Percentiles rank a stretch among this genome's conserved stretches.
phyloP scores from a whole-genome alignment of 2,888 invertebrate species.

The Eustalomyia histrio region DNA sequence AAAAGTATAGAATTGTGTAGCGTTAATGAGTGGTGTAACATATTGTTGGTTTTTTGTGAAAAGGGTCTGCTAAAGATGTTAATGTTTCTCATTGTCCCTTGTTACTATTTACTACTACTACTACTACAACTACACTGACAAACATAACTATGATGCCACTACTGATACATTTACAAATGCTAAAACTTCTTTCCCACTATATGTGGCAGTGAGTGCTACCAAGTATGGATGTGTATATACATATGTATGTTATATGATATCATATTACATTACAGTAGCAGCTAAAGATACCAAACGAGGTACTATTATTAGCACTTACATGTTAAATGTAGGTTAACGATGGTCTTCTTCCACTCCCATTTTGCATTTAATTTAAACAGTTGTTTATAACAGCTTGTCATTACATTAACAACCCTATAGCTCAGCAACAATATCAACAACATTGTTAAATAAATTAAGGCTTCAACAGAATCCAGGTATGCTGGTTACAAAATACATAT shows the following conservation, averaged over 20 bases:
- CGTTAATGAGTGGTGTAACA: slow-evolving; percentile 37
- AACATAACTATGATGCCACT: not conserved
- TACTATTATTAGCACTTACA: slow-evolving; percentile 63
- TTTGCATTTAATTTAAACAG: slow-evolving; percentile 20
- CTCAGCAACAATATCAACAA: slow-evolving; percentile 16
- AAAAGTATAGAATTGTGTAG: slow-evolving; percentile 24
- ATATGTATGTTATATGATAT: not conserved
- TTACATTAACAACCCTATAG: slow-evolving; percentile 35
- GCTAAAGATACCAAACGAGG: slow-evolving; percentile 40
- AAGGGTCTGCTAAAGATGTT: slow-evolving; percentile 47
- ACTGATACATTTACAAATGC: not conserved
- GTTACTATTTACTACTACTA: slow-evolving; percentile 20
- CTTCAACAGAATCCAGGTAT: slow-evolving; percentile 12
- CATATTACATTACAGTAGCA: not conserved
- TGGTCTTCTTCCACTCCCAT: slow-evolving; percentile 1
- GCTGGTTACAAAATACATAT: not conserved
- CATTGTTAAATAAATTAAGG: slow-evolving; percentile 13
- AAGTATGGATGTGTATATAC: too few relatives aligned
- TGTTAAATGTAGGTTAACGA: slow-evolving; percentile 59
- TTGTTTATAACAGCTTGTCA: slow-evolving; percentile 53
- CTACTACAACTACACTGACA: slow-evolving; percentile 3
- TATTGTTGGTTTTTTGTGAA: slow-evolving; percentile 22
- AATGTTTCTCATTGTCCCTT: slow-evolving; percentile 36
- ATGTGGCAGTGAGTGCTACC: not conserved
- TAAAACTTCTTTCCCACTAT: not conserved